Percentiles rank a stretch among this genome's conserved stretches.
These are phyloP conservation scores for Iselma pallidipennis DNA, from an alignment of 2,888 invertebrate species.

Conservation along the genomic window DNA sequence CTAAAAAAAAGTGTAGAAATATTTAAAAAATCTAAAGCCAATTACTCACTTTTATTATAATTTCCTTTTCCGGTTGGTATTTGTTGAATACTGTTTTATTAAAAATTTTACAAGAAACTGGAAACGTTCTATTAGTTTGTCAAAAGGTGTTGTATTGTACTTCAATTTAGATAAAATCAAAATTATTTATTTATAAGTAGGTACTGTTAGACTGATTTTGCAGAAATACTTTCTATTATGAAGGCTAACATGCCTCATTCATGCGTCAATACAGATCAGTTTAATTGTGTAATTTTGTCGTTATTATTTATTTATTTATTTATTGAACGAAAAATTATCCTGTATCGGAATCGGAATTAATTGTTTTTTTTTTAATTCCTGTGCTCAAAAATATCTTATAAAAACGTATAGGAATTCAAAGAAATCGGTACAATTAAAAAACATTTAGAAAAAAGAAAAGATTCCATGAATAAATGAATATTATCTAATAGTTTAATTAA, in stretches of 20 bases:
- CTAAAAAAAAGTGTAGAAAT: too few relatives aligned
- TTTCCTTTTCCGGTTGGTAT: too few relatives aligned
- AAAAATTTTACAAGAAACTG: too few relatives aligned
- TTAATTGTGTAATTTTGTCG: not conserved
- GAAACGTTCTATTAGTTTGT: too few relatives aligned
- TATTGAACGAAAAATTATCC: too few relatives aligned
- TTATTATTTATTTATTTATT: not conserved
- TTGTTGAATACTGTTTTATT: too few relatives aligned
- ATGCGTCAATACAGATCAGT: not conserved
- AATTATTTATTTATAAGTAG: not conserved
- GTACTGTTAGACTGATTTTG: not conserved
- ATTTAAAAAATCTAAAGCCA: too few relatives aligned
- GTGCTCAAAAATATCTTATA: not conserved
- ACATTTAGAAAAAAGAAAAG: not conserved
- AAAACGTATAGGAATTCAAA: not conserved
- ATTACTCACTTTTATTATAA: too few relatives aligned
- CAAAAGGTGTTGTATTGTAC: not conserved
- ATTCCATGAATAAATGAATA: not conserved
- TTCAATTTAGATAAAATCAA: not conserved
- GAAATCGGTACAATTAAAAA: not conserved
- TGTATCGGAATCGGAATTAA: too few relatives aligned
- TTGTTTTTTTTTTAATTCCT: not conserved
- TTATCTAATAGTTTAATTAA: not conserved
- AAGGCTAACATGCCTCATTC: slow-evolving; percentile 8
- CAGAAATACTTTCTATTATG: slow-evolving; percentile 16